Percentiles rank a stretch among this genome's conserved stretches.
phyloP scores from a whole-genome alignment of 1,140 invertebrate genomes.

The Conus betulinus region DNA sequence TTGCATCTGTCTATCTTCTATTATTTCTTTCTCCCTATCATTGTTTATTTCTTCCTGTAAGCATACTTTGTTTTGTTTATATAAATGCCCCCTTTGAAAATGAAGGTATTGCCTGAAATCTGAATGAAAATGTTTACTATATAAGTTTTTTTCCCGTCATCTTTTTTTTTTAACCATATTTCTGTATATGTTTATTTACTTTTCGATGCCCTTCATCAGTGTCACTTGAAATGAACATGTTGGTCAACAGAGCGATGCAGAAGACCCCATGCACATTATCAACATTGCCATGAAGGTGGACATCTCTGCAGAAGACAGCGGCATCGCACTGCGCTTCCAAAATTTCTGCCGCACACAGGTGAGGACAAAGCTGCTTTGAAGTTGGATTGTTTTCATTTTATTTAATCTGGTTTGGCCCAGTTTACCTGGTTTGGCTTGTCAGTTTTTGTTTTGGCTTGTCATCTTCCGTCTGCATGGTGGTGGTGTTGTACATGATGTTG shows the following conservation, averaged over 20 bases:
- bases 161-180: too few species aligned
- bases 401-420: neutral
- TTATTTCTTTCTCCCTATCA: too few species aligned
- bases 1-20: too few species aligned
- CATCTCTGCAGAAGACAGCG: conserved; percentile 83
- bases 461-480: too few species aligned
- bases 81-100: too few species aligned
- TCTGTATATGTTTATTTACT: neutral
- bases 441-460: neutral
- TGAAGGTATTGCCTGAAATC: too few species aligned
- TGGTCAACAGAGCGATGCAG: conserved; percentile 62
- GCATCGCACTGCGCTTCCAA: conserved; percentile 86
- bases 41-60: too few species aligned
- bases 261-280: conserved; percentile 94
- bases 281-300: conserved; percentile 91
- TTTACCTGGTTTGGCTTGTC: neutral
- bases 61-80: too few species aligned
- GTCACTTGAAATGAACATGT: neutral
- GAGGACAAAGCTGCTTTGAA: neutral
- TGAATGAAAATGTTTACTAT: too few species aligned
- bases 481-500: too few species aligned
- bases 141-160: too few species aligned
- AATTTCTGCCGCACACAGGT: conserved; percentile 87
- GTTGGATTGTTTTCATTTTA: too few species aligned
- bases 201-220: neutral